Conservation (phyloP, 2,113 vertebrate species). For the Coreoperca whiteheadi region DNA sequence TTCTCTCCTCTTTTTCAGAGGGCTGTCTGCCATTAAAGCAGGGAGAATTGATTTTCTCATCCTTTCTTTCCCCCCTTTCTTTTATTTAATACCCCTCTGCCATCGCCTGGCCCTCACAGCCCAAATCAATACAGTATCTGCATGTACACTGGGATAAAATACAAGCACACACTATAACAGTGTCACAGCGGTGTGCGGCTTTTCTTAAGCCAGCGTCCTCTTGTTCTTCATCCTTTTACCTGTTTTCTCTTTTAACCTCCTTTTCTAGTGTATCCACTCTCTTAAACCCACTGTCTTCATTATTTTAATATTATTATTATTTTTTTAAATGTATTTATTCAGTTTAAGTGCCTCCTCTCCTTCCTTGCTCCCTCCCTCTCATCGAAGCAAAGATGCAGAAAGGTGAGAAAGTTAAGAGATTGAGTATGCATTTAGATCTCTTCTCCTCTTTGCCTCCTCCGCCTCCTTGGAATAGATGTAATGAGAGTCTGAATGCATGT, state of each 20-base stretch:
- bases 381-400: constrained; percentile 52
- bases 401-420: constrained; percentile 77
- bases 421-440: constrained; percentile 73
- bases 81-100: constrained; percentile 78
- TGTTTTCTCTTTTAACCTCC: constrained; percentile 10
- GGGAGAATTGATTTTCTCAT: constrained; percentile 66
- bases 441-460: constrained; percentile 41
- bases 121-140: constrained; percentile 70
- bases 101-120: constrained; percentile 62
- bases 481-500: constrained; percentile 62
- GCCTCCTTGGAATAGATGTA: constrained; percentile 48
- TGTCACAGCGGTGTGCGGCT: constrained; percentile 42
- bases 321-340: constrained; percentile 13
- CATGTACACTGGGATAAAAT: constrained; percentile 76
- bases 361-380: constrained; percentile 20
- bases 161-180: constrained; percentile 49
- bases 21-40: constrained; percentile 66
- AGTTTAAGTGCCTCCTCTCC: constrained; percentile 19
- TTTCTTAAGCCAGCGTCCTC: constrained; percentile 32
- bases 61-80: constrained; percentile 41
- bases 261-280: background rate
- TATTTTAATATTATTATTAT: background rate
- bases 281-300: constrained; percentile 28
- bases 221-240: constrained; percentile 33
- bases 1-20: constrained; percentile 41